phyloP scores from a whole-genome alignment of 2,113 vertebrate species.

The Dasyprocta punctata region DNA sequence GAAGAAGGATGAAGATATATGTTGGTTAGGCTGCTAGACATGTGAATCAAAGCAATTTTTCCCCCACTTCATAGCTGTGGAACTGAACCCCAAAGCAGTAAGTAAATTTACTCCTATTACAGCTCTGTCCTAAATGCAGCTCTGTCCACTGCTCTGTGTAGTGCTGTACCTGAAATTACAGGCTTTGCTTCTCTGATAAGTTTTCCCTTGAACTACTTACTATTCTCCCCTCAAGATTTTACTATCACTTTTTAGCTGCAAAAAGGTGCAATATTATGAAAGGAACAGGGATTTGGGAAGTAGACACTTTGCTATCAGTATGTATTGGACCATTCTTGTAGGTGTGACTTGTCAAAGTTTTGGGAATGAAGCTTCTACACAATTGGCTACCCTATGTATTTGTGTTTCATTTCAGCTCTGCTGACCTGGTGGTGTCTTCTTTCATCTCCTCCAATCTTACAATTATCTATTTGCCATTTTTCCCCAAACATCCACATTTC shows the following conservation, averaged over 20 bases:
- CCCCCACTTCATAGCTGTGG: not conserved
- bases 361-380: not conserved
- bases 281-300: not conserved
- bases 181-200: not conserved
- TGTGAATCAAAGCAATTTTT: not conserved
- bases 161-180: not conserved
- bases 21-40: not conserved
- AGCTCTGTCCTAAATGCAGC: not conserved
- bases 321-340: not conserved
- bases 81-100: not conserved
- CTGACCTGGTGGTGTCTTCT: not conserved
- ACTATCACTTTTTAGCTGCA: not conserved
- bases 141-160: not conserved
- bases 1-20: not conserved
- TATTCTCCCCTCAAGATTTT: not conserved
- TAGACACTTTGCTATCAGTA: not conserved
- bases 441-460: not conserved
- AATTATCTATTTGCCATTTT: not conserved
- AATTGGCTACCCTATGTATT: not conserved
- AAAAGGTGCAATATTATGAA: not conserved
- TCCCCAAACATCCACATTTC: not conserved
- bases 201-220: not conserved
- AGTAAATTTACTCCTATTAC: not conserved
- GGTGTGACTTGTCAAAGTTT: not conserved
- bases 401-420: not conserved